Evolutionary conservation across 1,140 invertebrate genomes (phyloP), one percentile per base, ranked within the genome.

Genomic region (Conopomorpha cramerella): DNA sequence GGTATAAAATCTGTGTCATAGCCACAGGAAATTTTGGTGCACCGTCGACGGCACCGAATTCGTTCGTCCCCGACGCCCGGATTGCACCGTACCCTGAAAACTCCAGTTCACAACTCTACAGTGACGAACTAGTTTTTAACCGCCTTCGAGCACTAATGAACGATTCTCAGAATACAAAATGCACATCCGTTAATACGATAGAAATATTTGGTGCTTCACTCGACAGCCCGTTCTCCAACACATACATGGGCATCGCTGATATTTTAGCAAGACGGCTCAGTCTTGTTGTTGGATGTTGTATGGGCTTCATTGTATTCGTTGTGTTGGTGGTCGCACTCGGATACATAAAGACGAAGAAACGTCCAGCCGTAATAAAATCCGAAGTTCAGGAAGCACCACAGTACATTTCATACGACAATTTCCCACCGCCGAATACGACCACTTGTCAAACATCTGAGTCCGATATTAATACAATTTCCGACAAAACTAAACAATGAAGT

Each of bases 321-420:
- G 84, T 92, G 1, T 78, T 93, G 39, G 86, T 92, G 1, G 88
- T 90, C 1, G 84, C 89, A 16, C 74, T 93, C n/a, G 89, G 89
- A 12, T 93, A 92, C 59, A 83, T 93, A 43, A 91, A 93, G 59
- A 83, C 92, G 40, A 92, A 92, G 61, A 92, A 92, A 62, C 88
- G 90, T 47, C 77, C 90, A 10, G 84, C 85, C 32, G 82, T 85
- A 4, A 79, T 84, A 2, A 92, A 92, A 72, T 64, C 85, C 18
- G 85, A 88, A 47, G 81, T 81, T 3, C 60, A 84, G 28, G 58
- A 85, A 27, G 70, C 82, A 1, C 79, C 81, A 0, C 84, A 88
- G 35, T 79, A 77, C 50, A 79, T 77, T 40, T 78, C 77, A 4
- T 79, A 79, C 32, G 64, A 73, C 38, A 70, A 76, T 37, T 76